Percentiles rank a stretch among this genome's conserved stretches.
phyloP scores from a whole-genome alignment of 2,888 invertebrate species.

The Apantesis nais region DNA sequence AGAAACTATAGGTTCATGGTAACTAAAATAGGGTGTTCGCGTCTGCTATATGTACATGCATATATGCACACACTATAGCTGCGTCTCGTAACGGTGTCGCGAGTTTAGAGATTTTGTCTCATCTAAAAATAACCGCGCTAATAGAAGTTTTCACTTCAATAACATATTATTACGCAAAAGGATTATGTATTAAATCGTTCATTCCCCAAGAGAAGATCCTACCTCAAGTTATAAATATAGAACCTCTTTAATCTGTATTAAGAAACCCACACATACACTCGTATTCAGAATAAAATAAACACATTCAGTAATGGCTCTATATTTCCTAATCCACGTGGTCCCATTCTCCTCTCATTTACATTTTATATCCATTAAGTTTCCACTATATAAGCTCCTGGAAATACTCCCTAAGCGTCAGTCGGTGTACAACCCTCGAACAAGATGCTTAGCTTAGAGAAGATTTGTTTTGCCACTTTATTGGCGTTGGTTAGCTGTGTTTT shows the following conservation, averaged over 20 bases:
- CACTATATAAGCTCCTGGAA: conserved; percentile 32
- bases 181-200: background rate
- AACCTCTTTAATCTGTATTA: background rate
- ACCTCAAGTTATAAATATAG: background rate
- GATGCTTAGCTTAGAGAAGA: conserved; percentile 38
- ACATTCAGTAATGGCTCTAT: background rate
- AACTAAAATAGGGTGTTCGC: too few relatives aligned
- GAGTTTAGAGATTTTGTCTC: too few relatives aligned
- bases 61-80: too few relatives aligned
- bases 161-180: background rate
- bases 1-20: too few relatives aligned
- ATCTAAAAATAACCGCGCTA: too few relatives aligned
- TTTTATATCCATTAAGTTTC: conserved; percentile 29
- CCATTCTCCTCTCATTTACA: conserved; percentile 35
- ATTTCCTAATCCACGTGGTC: conserved; percentile 5
- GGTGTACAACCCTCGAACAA: conserved; percentile 10
- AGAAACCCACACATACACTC: background rate
- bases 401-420: conserved; percentile 30
- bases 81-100: too few relatives aligned
- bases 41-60: too few relatives aligned
- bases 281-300: conserved; percentile 7
- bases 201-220: background rate
- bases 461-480: conserved; percentile 24
- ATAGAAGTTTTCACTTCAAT: too few relatives aligned
- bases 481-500: conserved; percentile 36